phyloP scores from a whole-genome alignment of 2,888 invertebrate species.

The Rhaphigaster nebulosa region DNA sequence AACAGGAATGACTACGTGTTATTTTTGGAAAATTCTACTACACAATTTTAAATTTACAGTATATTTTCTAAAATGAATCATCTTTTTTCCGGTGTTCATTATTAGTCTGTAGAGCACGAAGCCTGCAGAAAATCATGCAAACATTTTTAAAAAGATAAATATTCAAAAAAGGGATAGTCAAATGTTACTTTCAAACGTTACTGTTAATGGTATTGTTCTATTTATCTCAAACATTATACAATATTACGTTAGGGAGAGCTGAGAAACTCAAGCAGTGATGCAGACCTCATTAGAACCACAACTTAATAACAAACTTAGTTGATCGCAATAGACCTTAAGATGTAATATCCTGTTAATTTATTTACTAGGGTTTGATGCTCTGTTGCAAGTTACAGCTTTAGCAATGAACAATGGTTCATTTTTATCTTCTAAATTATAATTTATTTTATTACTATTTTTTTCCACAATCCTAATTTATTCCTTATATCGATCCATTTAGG shows the following conservation, averaged over 20 bases:
- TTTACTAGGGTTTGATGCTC: not conserved
- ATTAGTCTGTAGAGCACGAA: too few species aligned
- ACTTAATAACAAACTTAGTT: conserved; percentile 41
- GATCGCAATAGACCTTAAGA: conserved; percentile 29
- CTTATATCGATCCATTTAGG: not conserved
- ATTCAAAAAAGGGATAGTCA: too few species aligned
- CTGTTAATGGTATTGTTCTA: not conserved
- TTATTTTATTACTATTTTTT: not conserved
- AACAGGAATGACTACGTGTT: too few species aligned
- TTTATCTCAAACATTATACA: not conserved
- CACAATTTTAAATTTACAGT: too few species aligned
- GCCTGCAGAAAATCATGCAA: too few species aligned
- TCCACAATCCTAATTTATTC: not conserved
- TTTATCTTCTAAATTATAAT: not conserved
- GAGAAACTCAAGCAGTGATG: not conserved
- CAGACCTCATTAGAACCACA: conserved; percentile 29
- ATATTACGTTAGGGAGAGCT: not conserved
- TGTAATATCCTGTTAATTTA: conserved; percentile 25
- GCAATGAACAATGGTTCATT: not conserved
- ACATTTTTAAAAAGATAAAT: too few species aligned
- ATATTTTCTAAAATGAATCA: too few species aligned
- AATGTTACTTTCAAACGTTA: not conserved
- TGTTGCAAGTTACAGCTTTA: not conserved
- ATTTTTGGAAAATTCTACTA: too few species aligned
- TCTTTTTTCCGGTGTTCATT: too few species aligned